Conservation (phyloP, 1,140 invertebrate genomes). For the Bombus consobrinus region DNA sequence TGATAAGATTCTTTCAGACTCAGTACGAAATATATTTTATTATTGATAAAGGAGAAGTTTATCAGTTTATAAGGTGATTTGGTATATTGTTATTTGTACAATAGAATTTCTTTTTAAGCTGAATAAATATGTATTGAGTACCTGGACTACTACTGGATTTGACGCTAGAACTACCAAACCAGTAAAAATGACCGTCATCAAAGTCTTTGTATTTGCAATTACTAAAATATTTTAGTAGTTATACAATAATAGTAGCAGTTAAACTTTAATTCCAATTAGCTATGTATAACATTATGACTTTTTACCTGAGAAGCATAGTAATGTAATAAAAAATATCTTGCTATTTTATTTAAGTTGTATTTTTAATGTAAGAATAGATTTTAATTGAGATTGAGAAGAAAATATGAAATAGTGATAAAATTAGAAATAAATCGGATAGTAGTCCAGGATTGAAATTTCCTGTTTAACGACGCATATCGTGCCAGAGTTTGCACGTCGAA, state of each 20-base stretch:
- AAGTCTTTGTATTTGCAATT: no score
- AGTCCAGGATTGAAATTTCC: conserved; percentile 7
- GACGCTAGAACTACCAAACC: no score
- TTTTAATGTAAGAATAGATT: background rate
- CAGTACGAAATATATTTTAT: background rate
- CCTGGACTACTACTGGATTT: no score
- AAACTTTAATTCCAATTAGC: no score
- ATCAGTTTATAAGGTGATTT: background rate
- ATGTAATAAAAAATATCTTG: no score
- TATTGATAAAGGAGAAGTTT: background rate
- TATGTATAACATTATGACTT: no score
- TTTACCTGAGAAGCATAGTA: no score
- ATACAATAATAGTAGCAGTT: no score
- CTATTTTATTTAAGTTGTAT: background rate
- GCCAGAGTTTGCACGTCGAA: conserved; percentile 13
- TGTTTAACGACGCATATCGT: background rate
- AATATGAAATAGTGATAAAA: background rate
- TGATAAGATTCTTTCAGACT: background rate
- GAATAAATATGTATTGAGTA: background rate
- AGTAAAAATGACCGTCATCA: no score
- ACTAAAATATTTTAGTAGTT: no score
- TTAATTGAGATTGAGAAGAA: background rate
- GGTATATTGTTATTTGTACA: background rate
- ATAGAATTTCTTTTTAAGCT: background rate
- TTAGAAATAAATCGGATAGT: background rate